Conservation (phyloP, 2,113 vertebrate species). For the Forbesichthys agassizii region DNA sequence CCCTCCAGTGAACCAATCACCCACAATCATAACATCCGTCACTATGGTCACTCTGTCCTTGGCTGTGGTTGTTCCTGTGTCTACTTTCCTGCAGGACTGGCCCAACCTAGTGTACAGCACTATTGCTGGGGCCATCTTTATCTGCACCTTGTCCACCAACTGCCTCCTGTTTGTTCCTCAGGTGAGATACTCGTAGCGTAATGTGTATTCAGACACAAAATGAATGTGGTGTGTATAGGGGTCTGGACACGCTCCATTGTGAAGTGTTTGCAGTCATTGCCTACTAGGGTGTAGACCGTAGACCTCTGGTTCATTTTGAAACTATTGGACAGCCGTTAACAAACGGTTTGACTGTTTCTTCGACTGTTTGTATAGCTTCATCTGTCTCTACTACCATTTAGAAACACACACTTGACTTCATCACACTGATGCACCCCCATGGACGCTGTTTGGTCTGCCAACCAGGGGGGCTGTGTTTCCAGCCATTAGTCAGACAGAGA, state of each 20-base stretch:
- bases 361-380: no score
- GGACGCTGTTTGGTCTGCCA: no score
- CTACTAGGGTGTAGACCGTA: no score
- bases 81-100: conserved; percentile 84
- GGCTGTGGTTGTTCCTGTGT: conserved; percentile 79
- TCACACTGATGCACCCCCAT: no score
- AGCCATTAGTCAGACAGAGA: no score
- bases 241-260: background rate
- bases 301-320: no score
- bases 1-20: conserved; percentile 94
- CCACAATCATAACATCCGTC: conserved; percentile 87
- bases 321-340: no score
- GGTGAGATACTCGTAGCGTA: conserved; percentile 64
- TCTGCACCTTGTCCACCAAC: conserved; percentile 89
- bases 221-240: background rate
- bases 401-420: no score
- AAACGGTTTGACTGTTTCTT: no score
- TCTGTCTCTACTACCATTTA: no score
- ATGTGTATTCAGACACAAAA: no score
- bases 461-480: no score
- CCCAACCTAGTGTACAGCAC: conserved; percentile 88
- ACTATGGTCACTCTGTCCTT: conserved; percentile 82
- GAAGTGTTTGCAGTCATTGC: background rate
- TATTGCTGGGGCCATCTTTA: conserved; percentile 90
- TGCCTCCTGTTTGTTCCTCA: conserved; percentile 96